Percentiles rank a stretch among this genome's conserved stretches.
Evolutionary conservation across 2,888 invertebrate species (phyloP).

Genomic region (Dendrolimus houi): DNA sequence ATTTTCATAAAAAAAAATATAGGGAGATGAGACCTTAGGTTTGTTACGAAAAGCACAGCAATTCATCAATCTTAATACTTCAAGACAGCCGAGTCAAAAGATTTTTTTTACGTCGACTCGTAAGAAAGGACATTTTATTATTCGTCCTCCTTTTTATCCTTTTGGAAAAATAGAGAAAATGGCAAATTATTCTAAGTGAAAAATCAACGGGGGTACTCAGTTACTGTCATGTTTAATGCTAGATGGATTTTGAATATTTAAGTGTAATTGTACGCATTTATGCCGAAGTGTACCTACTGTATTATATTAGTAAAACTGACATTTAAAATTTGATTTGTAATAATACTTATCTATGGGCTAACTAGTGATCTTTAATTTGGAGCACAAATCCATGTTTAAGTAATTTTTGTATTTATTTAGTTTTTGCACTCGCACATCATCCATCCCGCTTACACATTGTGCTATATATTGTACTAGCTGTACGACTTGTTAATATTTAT

Average conservation of each 20-base stretch:
- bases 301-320: no score
- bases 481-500: no score
- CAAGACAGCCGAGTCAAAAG: slow-evolving; percentile 46
- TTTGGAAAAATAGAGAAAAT: slow-evolving; percentile 9
- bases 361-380: no score
- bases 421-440: no score
- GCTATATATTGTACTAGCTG: no score
- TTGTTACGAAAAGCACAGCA: slow-evolving; percentile 15
- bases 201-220: neutral
- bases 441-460: no score
- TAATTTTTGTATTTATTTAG: no score
- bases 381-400: no score
- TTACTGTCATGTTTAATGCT: neutral
- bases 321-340: no score
- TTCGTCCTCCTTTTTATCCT: slow-evolving; percentile 18
- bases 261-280: no score
- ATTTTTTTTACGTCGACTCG: slow-evolving; percentile 37
- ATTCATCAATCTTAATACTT: slow-evolving; percentile 55
- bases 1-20: neutral
- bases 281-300: no score
- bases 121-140: slow-evolving; percentile 33
- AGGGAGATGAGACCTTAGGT: neutral
- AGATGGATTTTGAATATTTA: neutral
- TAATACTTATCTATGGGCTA: no score
- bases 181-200: slow-evolving; percentile 3